Base-by-base conservation (phyloP, 2,113 vertebrate species). In the Arvicanthis niloticus region DNA sequence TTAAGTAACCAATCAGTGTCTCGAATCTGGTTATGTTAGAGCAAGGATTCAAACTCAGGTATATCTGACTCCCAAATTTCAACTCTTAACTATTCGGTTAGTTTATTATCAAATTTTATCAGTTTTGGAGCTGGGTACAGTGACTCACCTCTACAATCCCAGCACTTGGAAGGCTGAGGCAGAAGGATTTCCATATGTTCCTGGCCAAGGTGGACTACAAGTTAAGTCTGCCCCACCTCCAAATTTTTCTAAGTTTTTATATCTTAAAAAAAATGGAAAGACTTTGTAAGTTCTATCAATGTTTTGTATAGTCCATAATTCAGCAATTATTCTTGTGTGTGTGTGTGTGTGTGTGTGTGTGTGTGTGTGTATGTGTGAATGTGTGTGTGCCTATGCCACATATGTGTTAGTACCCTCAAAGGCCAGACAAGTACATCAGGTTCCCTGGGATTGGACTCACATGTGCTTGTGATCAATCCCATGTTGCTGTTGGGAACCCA, bases 181-280 rank as follows among this genome's bases (percentile, higher is more conserved):
- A 34, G 68, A 21, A 40, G 67, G 22, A 56, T 26, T 89, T 19
- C 34, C 37, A 42, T 5, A 19, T 40, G 58, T 62, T 60, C 56
- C 12, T 40, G 21, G n/a, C 4, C 24, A 84, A 11, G 15, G 22
- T 42, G 24, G 37, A 42, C 37, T 62, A 62, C 12, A 62, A 10
- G 37, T 3, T 62, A 84, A 37, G 51, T 70, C 67, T n/a, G 11
- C 26, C 26, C 51, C 53, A 7, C 9, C 24, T 16, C 24, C 15
- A 94, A 78, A 89, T 21, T 73, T 73, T 73, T 86, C 42, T 88
- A 91, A 45, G 37, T 60, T 91, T 81, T 95, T 62, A 87, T 75
- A 22, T 53, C n/a, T 88, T 96, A 95, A 94, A 95, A 95, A 95
- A 95, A 26, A 85, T 89, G 29, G 51, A 91, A 94, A 76, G 58